A percentile compares a stretch with the other conserved stretches of the same genome.
Evolutionary conservation across 1,140 invertebrate genomes (phyloP).

Genomic region (Helicoverpa armigera): DNA sequence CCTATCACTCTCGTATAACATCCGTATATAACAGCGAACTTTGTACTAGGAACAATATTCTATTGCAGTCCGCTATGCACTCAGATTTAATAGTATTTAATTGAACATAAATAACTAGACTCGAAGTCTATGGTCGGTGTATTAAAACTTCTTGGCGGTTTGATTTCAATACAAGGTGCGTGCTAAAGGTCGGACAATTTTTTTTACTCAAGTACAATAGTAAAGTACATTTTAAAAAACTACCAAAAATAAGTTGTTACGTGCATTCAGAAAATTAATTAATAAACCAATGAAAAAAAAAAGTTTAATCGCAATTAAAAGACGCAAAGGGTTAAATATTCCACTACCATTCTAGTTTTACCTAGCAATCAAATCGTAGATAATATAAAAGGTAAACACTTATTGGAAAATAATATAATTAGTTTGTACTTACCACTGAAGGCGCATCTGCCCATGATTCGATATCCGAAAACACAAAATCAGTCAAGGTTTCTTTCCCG

Average conservation of each 20-base stretch:
- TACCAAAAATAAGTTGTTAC: too few relatives aligned
- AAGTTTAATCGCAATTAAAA: not conserved
- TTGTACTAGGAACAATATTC: slow-evolving; percentile 61
- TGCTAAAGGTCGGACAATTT: slow-evolving; percentile 16
- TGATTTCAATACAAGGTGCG: slow-evolving; percentile 3
- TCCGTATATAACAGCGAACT: slow-evolving; percentile 68
- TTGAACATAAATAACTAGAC: slow-evolving; percentile 43
- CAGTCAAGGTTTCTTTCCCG: slow-evolving; percentile 84
- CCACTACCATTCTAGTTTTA: not conserved
- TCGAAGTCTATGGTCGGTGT: not conserved
- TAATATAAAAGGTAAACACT: too few relatives aligned
- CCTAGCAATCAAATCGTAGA: too few relatives aligned
- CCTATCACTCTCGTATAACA: slow-evolving; percentile 61
- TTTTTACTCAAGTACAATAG: not conserved
- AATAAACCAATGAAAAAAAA: not conserved
- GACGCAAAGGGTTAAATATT: too few relatives aligned
- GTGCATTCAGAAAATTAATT: not conserved
- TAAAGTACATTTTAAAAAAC: too few relatives aligned
- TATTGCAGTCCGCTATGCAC: slow-evolving; percentile 47
- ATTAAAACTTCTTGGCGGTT: slow-evolving; percentile 16
- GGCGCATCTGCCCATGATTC: slow-evolving; percentile 85
- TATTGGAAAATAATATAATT: not conserved
- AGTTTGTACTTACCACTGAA: slow-evolving; percentile 85
- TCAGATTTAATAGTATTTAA: slow-evolving; percentile 49
- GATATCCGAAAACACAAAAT: slow-evolving; percentile 85